Evolutionary conservation across 2,797 vertebrate genomes (phyloP), one percentile per base, ranked within the genome.

Genomic region (Podarcis lilfordi): DNA sequence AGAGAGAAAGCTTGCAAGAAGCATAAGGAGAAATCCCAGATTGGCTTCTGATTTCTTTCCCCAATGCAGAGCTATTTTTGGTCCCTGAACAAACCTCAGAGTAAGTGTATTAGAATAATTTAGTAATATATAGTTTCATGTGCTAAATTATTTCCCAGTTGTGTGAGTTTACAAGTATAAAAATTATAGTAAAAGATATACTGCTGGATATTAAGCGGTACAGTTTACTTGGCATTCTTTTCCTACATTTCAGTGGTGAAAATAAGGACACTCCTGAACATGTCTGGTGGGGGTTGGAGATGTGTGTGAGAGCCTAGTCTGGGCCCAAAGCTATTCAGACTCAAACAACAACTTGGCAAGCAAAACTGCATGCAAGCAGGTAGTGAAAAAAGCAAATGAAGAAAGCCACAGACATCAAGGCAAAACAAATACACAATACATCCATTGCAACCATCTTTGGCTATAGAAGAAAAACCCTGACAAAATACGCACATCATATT

Each of bases 1-100:
- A 86, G 77, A 93, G 75, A 37, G 75, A 92, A 86, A 79, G 50
- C 29, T 45, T 64, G 1, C 86, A 35, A 87, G 40, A 40, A 87
- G 37, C 81, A 86, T 89, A 90, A 87, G 55, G 84, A 93, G 25
- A 91, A 86, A 91, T 88, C 81, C 87, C 50, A 83, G 0, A 55
- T 68, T 80, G 89, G 86, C 71, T 59, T 84, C 88, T 86, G 77
- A 88, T 50, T 78, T 93, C 64, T 1, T 1, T 19, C 9, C 82
- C 3, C 89, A 61, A 85, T 59, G 68, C 2, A 85, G 23, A 50
- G 13, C 89, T 89, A 85, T 74, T 25, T 4, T 82, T 32, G 27
- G 76, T 79, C 15, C 25, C 7, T 68, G 61, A 84, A 88, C 81
- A 85, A 29, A 7, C 37, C 29, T 15, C n/a, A 40, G 0, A 84